Evolutionary conservation across 2,113 vertebrate species (phyloP), one percentile per base, ranked within the genome.

Genomic region (Takifugu bimaculatus): DNA sequence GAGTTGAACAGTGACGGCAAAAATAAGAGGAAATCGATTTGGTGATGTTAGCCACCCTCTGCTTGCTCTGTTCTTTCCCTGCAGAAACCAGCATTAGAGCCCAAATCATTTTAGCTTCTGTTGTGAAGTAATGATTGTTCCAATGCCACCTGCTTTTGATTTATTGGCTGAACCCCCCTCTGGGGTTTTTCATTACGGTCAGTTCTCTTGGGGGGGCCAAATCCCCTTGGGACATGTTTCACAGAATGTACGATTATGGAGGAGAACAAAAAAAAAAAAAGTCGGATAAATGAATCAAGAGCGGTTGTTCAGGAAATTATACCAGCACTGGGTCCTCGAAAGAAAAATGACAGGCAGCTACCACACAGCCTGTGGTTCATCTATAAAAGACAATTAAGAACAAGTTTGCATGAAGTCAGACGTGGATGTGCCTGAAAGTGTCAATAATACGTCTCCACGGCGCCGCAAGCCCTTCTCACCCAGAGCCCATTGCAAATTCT

Each of bases 71-170:
- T 74, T 84, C 73, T 59, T 68, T 79, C 70, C 79, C 80, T 65
- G 80, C 77, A 82, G 81, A 70, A 75, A 75, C 42, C 0, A 59
- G 72, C 81, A 84, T 78, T 81, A 77, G 62, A 78, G 72, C 75
- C 44, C 52, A 54, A 70, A 80, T 86, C 86, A 88, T 84, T 86
- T 78, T 69, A 69, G 70, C 82, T 27, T 66, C 74, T 72, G 68
- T 77, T 83, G 81, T 77, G 78, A 87, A 83, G 85, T 87, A 90
- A 89, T 87, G 87, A 86, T 81, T 71, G 74, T 68, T 82, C 82
- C 81, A 80, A 77, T 71, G 82, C 85, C 85, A 87, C 86, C 88
- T 85, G 83, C 79, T 75, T 77, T 75, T 26, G 70, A 85, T 83
- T 75, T 67, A 12, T 61, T 63, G 78, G 84, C 80, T 68, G 78